Conservation (phyloP, 2,888 invertebrate species). For the Meghimatium bilineatum region DNA sequence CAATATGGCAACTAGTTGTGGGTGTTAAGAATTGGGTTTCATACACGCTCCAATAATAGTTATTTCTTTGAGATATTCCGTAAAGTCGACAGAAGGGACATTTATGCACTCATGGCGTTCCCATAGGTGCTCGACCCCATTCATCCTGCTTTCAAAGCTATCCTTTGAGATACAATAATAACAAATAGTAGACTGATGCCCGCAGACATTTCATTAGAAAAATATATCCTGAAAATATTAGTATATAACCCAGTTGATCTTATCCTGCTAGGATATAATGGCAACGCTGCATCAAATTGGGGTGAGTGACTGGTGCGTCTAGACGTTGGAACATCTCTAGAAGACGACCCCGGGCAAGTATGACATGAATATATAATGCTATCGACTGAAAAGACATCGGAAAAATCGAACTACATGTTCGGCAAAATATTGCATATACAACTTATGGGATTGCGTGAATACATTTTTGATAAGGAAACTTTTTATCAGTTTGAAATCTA, state of each 20-base stretch:
- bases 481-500: constrained; percentile 1
- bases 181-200: too few species aligned
- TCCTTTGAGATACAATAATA: too few species aligned
- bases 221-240: neutral
- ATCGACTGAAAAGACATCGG: neutral
- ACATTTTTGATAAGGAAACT: neutral
- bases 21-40: too few species aligned
- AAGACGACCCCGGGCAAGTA: neutral
- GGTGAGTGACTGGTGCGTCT: neutral
- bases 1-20: too few species aligned
- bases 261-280: neutral
- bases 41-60: too few species aligned
- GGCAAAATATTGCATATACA: neutral
- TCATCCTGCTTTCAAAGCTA: too few species aligned
- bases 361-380: neutral
- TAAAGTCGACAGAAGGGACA: too few species aligned
- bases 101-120: too few species aligned
- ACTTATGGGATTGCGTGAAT: neutral
- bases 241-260: neutral
- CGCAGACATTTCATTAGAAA: neutral
- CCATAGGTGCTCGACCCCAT: too few species aligned
- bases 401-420: neutral
- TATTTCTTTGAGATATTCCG: too few species aligned
- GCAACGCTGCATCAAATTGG: neutral
- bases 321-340: neutral